Percentiles rank a stretch among this genome's conserved stretches.
These are phyloP conservation scores for Chunga burmeisteri DNA, from an alignment of 2,113 vertebrate genomes.

Conservation along the genomic window DNA sequence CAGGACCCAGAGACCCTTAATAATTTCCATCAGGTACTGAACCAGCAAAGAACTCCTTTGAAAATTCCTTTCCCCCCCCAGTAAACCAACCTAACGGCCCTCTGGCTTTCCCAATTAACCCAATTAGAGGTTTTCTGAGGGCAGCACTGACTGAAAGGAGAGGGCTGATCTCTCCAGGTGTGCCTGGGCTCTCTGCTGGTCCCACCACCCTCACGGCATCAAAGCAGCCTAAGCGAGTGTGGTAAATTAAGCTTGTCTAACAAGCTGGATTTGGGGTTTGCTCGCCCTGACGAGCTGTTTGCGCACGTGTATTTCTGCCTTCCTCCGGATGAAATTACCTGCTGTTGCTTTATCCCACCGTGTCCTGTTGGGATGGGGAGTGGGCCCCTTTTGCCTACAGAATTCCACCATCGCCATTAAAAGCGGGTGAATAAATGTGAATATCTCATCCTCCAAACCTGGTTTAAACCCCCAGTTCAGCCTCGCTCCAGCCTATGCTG, in stretches of 20 bases:
- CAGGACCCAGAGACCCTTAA: background rate
- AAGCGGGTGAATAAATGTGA: background rate
- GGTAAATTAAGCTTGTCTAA: background rate
- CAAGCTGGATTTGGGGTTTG: background rate
- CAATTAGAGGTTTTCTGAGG: background rate
- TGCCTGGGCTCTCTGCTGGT: background rate
- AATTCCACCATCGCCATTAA: background rate
- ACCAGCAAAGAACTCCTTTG: background rate
- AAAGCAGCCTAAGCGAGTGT: background rate
- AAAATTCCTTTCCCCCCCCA: background rate
- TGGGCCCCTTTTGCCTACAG: background rate
- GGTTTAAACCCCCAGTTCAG: background rate
- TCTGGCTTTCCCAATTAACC: background rate
- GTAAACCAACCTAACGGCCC: background rate
- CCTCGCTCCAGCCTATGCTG: accelerated
- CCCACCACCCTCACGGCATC: accelerated
- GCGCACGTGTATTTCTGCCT: accelerated
- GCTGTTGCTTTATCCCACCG: accelerated
- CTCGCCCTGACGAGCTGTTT: background rate
- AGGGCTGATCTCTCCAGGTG: background rate
- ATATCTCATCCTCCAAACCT: background rate
- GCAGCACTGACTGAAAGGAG: accelerated
- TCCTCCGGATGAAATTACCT: accelerated
- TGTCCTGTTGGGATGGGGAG: background rate
- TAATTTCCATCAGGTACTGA: background rate